These are phyloP conservation scores for Tauraco erythrolophus DNA, from an alignment of 2,113 vertebrate species.

Conservation along the genomic window DNA sequence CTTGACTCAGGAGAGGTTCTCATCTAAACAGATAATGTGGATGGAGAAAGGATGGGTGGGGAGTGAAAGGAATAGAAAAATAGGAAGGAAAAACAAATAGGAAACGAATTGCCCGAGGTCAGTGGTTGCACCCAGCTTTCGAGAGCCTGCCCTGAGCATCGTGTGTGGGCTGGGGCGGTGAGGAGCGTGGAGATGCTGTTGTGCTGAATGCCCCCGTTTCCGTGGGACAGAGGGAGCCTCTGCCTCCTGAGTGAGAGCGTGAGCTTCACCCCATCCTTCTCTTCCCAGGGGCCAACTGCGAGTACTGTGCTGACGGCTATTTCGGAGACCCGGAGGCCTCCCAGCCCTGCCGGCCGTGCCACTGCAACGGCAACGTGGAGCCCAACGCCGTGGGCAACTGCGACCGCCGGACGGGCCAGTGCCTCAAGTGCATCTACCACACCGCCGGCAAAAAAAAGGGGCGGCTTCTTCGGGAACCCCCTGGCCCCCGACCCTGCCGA, in stretches of 20 bases:
- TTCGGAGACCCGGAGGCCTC: conserved; percentile 81
- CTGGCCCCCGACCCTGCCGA: conserved; percentile 73
- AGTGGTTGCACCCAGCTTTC: not conserved
- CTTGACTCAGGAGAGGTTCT: not conserved
- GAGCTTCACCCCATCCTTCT: not conserved
- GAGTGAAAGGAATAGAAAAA: not conserved
- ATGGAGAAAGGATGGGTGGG: not conserved
- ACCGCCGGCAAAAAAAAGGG: too few relatives aligned
- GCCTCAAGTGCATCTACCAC: conserved; percentile 92
- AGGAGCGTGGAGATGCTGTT: not conserved
- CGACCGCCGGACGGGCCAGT: conserved; percentile 84
- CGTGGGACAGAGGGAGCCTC: not conserved
- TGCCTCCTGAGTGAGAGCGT: rapidly evolving
- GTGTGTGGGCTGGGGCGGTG: rapidly evolving
- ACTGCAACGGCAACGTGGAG: conserved; percentile 83
- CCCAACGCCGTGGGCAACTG: conserved; percentile 87
- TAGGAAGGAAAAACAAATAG: not conserved
- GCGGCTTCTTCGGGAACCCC: conserved; percentile 88
- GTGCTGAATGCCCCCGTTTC: not conserved
- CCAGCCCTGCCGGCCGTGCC: conserved; percentile 81
- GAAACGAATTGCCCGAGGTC: rapidly evolving
- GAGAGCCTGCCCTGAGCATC: rapidly evolving
- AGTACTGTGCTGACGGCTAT: conserved; percentile 87
- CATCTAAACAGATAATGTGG: not conserved
- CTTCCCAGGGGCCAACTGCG: conserved; percentile 83